Base-by-base conservation (phyloP, 2,113 vertebrate genomes). In the Sapajus apella region DNA sequence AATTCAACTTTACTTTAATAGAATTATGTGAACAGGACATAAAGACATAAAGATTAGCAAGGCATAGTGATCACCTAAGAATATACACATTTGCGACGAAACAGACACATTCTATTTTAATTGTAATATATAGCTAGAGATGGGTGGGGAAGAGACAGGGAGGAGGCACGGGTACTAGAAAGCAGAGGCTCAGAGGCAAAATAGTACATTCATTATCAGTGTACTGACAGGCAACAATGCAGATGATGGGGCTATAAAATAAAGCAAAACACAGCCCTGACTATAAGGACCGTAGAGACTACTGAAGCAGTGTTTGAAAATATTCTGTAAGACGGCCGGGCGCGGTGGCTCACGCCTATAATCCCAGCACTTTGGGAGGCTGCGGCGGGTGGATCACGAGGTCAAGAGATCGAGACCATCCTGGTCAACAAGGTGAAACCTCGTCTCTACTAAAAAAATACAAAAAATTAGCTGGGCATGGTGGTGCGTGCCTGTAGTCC, bases 1-100 rank as follows among this genome's bases (percentile, higher is more conserved):
- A 93, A 90, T 50, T 89, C 45, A 94, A 72, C 23, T 70, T 37
- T 68, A 72, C 23, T 70, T 37, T 68, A 95, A 64, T n/a, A 96
- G 7, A 87, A 56, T 25, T 82, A 27, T 35, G 18, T 52, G 45
- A 97, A 81, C 30, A 47, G 35, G 50, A 56, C 56, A 80, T 58
- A 82, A 75, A 72, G 52, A 75, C 40, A 90, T n/a, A 40, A 30
- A 73, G 76, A 76, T 66, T 45, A 90, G 81, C 23, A 55, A 80
- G 40, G 70, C 14, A 55, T 14, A 64, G 40, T 47, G 37, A 23
- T 72, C 61, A 85, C 17, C 70, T 87, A 82, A 79, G 56, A 96
- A 83, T 4, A 68, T 3, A 80, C n/a, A 50, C 32, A 27, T 37
- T n/a, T 82, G 43, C 12, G 80, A 72, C 45, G 47, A 82, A 86